Percentiles rank a stretch among this genome's conserved stretches.
Evolutionary conservation across 2,888 invertebrate genomes (phyloP).

Genomic region (Priapulus caudatus): DNA sequence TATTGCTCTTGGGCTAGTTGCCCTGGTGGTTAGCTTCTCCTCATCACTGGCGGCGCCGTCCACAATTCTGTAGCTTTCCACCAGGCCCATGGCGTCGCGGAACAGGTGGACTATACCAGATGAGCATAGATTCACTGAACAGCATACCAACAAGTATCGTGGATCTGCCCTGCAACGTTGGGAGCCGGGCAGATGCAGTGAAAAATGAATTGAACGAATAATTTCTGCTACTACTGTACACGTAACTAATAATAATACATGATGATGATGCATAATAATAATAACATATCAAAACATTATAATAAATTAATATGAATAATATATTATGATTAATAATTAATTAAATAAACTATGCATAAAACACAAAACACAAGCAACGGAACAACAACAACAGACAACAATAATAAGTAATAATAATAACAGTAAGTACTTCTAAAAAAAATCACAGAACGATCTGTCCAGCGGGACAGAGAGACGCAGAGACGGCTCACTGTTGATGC

Average conservation of each 20-base stretch:
- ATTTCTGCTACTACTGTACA: no score
- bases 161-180: conserved; percentile 64
- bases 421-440: neutral
- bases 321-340: neutral
- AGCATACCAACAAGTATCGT: conserved; percentile 73
- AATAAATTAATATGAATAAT: no score
- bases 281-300: no score
- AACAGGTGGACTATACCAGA: conserved; percentile 68
- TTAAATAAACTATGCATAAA: conserved; percentile 6
- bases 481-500: conserved; percentile 58
- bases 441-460: neutral
- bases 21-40: conserved; percentile 44
- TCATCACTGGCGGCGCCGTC: conserved; percentile 47
- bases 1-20: conserved; percentile 36
- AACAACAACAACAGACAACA: neutral
- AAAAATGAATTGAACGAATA: no score
- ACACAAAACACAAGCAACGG: neutral
- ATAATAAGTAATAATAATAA: conserved; percentile 12
- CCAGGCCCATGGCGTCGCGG: conserved; percentile 82
- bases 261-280: no score
- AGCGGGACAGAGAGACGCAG: no score
- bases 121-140: conserved; percentile 78
- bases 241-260: no score
- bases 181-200: no score
- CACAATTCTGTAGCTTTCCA: conserved; percentile 48